Percentiles rank a stretch among this genome's conserved stretches.
Conservation (phyloP, 23 tunicate species). For the Pegea sp. region DNA sequence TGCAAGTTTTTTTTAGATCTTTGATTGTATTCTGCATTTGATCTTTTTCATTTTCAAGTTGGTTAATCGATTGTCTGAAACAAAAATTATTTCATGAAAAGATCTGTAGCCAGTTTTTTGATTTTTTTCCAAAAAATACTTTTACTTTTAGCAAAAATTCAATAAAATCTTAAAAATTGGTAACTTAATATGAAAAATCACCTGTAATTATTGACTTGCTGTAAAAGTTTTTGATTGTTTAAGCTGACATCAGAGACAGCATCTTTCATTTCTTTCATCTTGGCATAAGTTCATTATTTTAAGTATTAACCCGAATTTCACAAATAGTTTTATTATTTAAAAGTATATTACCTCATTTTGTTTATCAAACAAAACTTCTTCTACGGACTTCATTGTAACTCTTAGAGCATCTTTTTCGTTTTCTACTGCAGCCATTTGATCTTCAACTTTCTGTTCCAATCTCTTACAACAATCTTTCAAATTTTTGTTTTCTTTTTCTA, state of each 20-base stretch:
- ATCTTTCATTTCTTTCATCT: constrained; percentile 1
- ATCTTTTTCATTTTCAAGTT: background rate
- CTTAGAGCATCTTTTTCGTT: background rate
- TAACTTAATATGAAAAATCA: no score
- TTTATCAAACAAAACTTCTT: background rate
- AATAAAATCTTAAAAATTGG: no score
- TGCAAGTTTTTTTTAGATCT: background rate
- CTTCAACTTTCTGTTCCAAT: background rate
- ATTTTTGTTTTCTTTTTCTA: background rate
- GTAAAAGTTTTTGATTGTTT: background rate
- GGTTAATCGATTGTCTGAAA: background rate
- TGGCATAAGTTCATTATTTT: no score
- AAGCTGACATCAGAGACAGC: background rate
- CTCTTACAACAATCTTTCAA: background rate
- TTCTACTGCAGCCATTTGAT: background rate
- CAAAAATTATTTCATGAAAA: no score
- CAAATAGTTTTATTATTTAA: no score
- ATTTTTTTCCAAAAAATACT: no score
- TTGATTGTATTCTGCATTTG: background rate
- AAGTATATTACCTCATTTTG: background rate
- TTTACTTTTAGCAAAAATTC: no score
- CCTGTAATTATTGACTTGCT: background rate
- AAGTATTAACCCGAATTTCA: no score
- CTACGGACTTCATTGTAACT: background rate
- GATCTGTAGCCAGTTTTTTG: no score